Evolutionary conservation across 2,888 invertebrate species (phyloP), one percentile per base, ranked within the genome.

Genomic region (Meliscaeva auricollis): DNA sequence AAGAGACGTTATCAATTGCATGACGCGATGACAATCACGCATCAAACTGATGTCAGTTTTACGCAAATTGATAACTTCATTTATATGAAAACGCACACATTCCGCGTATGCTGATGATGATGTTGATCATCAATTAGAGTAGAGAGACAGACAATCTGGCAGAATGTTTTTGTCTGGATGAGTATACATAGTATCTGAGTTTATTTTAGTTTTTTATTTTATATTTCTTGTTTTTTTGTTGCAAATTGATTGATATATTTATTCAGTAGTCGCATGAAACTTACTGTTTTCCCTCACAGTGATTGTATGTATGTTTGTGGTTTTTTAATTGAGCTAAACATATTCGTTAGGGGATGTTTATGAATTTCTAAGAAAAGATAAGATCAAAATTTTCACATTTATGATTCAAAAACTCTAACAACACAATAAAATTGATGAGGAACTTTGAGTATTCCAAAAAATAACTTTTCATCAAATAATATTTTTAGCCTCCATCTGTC

Each of bases 71-170:
- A 58, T 58, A 58, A 58, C 13, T 38, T 58, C 20, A 2, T 8
- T 35, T 9, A 1, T 38, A 9, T 9, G 38, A 13, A 38, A 8
- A 38, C 11, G 11, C 3, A 20, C 38, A 35, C 6, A 56, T 35
- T 11, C 20, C 13, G 17, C 20, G 5, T 20, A 13, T 17, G 58
- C n/a, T 58, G 17, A 32, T 35, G 15, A 20, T 35, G 32, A 13
- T 30, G 54, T 30, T 54, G n/a, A 26, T 30, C 58, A 58, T 58
- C 35, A 58, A 35, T 58, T 20, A 58, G 13, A 38, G 35, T 35
- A 58, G n/a, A n/a, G n/a, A n/a, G 58, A 58, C 58, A 58, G 58
- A 58, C 58, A 38, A 58, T 38, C 35, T 35, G 58, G 58, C 58
- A 20, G 17, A 38, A 20, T 58, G 7, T 35, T 58, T 15, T n/a